Percentiles rank a stretch among this genome's conserved stretches.
Conservation (phyloP, 2,888 invertebrate genomes). For the Agrilus cyanescens region DNA sequence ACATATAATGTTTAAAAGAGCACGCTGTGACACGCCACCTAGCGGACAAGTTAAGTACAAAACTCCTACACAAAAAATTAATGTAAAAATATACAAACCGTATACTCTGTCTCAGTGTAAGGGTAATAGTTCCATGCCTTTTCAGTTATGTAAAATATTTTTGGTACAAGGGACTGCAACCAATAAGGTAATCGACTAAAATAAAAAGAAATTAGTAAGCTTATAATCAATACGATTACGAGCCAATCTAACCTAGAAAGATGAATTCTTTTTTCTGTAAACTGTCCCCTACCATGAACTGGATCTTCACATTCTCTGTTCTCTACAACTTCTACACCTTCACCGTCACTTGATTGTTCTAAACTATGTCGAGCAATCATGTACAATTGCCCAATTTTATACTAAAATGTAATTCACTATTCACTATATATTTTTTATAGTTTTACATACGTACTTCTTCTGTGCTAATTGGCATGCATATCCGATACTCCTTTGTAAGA, state of each 20-base stretch:
- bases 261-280: conserved; percentile 82
- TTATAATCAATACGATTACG: neutral
- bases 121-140: conserved; percentile 95
- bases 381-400: conserved; percentile 81
- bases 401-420: conserved; percentile 44
- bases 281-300: conserved; percentile 72
- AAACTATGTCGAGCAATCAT: conserved; percentile 91
- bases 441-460: conserved; percentile 59
- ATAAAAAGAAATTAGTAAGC: conserved; percentile 17
- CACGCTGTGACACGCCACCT: no score
- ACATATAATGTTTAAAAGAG: no score
- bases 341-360: conserved; percentile 80
- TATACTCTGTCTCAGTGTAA: conserved; percentile 73
- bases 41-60: no score
- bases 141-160: conserved; percentile 85
- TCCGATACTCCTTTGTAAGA: conserved; percentile 76
- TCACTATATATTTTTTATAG: conserved; percentile 1
- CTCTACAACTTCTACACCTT: conserved; percentile 83
- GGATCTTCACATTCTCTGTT: conserved; percentile 71
- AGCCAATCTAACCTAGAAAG: conserved; percentile 56
- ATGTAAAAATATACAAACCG: conserved; percentile 43
- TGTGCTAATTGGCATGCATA: conserved; percentile 85
- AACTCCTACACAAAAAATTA: no score
- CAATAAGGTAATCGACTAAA: conserved; percentile 79
- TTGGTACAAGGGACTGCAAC: conserved; percentile 77